Evolutionary conservation across 2,797 vertebrate genomes (phyloP), one percentile per base, ranked within the genome.

Genomic region (Myotis planiceps): DNA sequence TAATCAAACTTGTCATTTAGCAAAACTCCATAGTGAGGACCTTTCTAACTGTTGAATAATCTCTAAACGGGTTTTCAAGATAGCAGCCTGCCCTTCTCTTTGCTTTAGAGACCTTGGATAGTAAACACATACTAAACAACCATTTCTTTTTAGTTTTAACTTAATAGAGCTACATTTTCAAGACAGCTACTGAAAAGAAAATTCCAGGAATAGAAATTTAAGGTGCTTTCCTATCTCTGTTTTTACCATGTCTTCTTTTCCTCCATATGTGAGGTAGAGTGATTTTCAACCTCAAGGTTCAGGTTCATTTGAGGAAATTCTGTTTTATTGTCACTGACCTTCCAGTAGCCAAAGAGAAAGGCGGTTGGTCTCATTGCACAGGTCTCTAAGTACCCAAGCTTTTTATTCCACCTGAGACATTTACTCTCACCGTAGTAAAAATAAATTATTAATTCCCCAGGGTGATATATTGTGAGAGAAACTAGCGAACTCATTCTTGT

Each of bases 111-210:
- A 55, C 6, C 74, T 71, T 71, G 13, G 29, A 69, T 72, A 69
- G 13, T 85, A 51, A 91, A 75, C 5, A 65, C 19, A 65, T 80
- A 69, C 9, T 85, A 51, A 91, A 71, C 9, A 65, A 34, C 45
- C 9, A n/a, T 66, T 88, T 94, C 15, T 72, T 80, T 90, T 75
- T 60, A 60, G 42, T 29, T 90, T 37, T 37, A 34, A 74, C 25
- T 95, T 90, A 95, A 29, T 76, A 84, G 10, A 60, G 10, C 15
- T 18, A 91, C 16, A 88, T 29, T 95, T 88, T 74, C 18, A 83
- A 75, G 71, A 80, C 12, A 83, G 18, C 51, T 58, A 39, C 12
- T 76, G 55, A 60, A 80, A 74, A 76, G 53, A 85, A 58, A 79
- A 75, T 88, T 84, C 23, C 13, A 75, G 14, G 25, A 86, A 29